These are phyloP conservation scores for Rhodeus uyekii DNA, from an alignment of 2,797 vertebrate genomes.

Conservation along the genomic window DNA sequence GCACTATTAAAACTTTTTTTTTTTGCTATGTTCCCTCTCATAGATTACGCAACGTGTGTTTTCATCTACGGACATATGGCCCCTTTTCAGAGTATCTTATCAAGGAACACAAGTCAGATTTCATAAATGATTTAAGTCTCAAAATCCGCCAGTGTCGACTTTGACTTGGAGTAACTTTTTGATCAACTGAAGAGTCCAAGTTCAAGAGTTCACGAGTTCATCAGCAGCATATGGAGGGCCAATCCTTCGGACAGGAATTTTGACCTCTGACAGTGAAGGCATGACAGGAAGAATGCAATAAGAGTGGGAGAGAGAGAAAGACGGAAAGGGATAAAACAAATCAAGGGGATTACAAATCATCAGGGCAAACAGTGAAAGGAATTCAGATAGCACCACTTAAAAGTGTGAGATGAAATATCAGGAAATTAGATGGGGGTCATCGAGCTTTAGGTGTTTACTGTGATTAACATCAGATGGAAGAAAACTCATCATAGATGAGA, in stretches of 20 bases:
- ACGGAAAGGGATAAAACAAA: constrained; percentile 9
- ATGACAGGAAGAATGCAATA: constrained; percentile 26
- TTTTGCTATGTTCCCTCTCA: not conserved
- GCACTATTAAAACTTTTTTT: not conserved
- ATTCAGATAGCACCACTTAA: not conserved
- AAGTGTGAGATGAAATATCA: constrained; percentile 7
- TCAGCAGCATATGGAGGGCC: constrained; percentile 2
- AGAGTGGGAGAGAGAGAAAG: not conserved
- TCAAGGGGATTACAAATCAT: constrained; percentile 19
- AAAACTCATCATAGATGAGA: not conserved
- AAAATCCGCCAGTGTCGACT: not conserved
- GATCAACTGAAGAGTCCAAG: constrained; percentile 19
- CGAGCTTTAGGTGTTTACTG: constrained; percentile 29
- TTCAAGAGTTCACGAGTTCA: constrained; percentile 38
- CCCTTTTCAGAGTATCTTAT: not conserved
- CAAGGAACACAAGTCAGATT: not conserved
- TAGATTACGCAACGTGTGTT: not conserved
- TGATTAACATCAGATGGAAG: constrained; percentile 29
- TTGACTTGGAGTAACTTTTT: not conserved
- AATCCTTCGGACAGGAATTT: constrained; percentile 23
- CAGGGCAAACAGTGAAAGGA: not conserved
- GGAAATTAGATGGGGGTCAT: not conserved
- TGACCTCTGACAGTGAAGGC: constrained; percentile 19
- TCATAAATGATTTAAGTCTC: not conserved
- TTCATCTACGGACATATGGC: not conserved